Base-by-base conservation (phyloP, 2,797 vertebrate genomes). In the Leptoclinus maculatus region DNA sequence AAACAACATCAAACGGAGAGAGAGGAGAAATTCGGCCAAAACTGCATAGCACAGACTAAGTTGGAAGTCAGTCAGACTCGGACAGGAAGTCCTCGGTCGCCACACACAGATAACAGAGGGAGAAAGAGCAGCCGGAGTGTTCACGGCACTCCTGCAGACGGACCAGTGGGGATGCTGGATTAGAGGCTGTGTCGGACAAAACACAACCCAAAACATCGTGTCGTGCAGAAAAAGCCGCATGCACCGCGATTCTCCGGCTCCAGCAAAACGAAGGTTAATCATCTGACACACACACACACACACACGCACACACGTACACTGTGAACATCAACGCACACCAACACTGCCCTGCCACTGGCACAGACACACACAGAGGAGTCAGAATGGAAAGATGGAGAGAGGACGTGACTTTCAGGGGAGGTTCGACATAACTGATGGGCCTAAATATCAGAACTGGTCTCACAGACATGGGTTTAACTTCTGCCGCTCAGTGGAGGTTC, bases 211-310 rank as follows among this genome's bases (percentile, higher is more conserved):
- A 77, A 85, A 74, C 84, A 87, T 69, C 0, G 84, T 90, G 92
- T 87, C 93, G 92, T 95, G 94, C 93, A 94, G 71, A 89, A 94
- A 54, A 94, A 95, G 94, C 93, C 82, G 85, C 94, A 96, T 96
- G 95, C 95, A 93, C 89, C 70, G 84, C 91, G 93, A 88, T 87
- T 91, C 90, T 93, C 82, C 79, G 85, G 91, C 85, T 94, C 87
- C 92, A 91, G 90, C 84, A 83, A 86, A 91, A 93, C 80, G 4
- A 80, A 85, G 88, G 93, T 95, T 95, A 95, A 94, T 94, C 51
- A 76, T 86, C 77, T 76, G 83, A 83, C 87, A 89, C 84, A 75
- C 80, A 79, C 75, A 80, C 76, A 84, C 63, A 67, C 38, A 41
- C 87, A 88, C 83, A 74, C 71, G 47, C 82, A 71, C 81, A 70